Conservation (phyloP, 1,140 invertebrate species). For the Hyles euphorbiae region DNA sequence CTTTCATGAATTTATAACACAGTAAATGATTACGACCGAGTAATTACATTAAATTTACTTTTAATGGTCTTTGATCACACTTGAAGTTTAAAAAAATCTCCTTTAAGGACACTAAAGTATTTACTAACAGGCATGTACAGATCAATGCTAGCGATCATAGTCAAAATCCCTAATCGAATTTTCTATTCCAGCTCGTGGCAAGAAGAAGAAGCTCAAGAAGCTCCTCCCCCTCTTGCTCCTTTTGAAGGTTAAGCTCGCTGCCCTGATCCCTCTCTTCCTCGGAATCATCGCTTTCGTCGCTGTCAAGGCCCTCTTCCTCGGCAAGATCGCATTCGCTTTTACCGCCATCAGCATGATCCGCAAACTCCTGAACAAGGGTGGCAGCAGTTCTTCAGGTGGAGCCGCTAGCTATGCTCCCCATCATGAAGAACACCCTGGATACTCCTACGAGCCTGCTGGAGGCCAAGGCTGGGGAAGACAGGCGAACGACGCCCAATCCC, state of each 20-base stretch:
- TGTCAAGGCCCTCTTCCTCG: constrained; percentile 88
- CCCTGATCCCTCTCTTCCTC: constrained; percentile 84
- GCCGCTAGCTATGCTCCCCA: constrained; percentile 35
- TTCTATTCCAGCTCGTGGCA: constrained; percentile 77
- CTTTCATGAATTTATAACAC: too few relatives aligned
- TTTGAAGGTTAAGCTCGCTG: constrained; percentile 86
- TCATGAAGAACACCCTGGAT: constrained; percentile 58
- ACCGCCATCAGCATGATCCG: constrained; percentile 84
- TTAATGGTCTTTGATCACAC: too few relatives aligned
- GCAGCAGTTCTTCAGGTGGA: constrained; percentile 48
- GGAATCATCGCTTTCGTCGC: constrained; percentile 86
- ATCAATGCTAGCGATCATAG: too few relatives aligned
- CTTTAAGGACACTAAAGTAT: too few relatives aligned
- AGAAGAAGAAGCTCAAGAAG: constrained; percentile 83
- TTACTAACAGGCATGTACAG: too few relatives aligned
- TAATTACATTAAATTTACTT: too few relatives aligned
- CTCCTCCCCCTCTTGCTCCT: constrained; percentile 84
- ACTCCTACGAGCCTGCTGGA: constrained; percentile 56
- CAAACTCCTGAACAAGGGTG: constrained; percentile 74
- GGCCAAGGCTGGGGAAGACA: constrained; percentile 75
- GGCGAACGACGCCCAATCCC: constrained; percentile 74
- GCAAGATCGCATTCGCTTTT: constrained; percentile 87
- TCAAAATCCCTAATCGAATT: neutral
- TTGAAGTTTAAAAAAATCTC: too few relatives aligned
- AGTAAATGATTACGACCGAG: too few relatives aligned